A percentile compares a stretch with the other conserved stretches of the same genome.
These are phyloP conservation scores for Ditylenchus weischeri DNA, from an alignment of 2,888 invertebrate genomes.

Conservation along the genomic window DNA sequence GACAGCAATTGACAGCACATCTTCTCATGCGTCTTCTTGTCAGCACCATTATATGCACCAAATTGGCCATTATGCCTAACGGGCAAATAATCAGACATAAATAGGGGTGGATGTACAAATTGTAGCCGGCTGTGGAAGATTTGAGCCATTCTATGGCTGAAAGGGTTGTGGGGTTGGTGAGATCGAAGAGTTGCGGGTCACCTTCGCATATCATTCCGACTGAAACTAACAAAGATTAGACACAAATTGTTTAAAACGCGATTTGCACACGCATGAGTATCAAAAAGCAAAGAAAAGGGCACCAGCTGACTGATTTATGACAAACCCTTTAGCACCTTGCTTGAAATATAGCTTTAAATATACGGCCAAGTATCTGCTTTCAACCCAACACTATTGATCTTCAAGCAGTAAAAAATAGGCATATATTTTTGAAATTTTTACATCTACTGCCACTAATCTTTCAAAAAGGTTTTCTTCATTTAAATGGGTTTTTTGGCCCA, in stretches of 20 bases:
- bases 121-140: constrained; percentile 28
- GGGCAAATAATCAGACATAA: constrained; percentile 40
- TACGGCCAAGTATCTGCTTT: not conserved
- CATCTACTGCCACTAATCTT: no score
- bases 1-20: constrained; percentile 38
- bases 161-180: constrained; percentile 14
- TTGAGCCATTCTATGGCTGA: constrained; percentile 21
- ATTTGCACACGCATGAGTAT: no score
- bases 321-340: not conserved
- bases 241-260: no score
- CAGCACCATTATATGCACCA: constrained; percentile 41
- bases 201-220: constrained; percentile 34
- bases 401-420: no score
- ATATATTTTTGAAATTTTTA: no score
- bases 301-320: no score
- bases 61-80: constrained; percentile 39
- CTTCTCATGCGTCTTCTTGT: constrained; percentile 40
- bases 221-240: no score
- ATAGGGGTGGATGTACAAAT: constrained; percentile 36
- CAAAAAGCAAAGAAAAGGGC: no score
- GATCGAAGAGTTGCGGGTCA: constrained; percentile 42
- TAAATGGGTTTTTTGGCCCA: no score
- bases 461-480: no score
- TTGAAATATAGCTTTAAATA: not conserved
- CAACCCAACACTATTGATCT: no score